Base-by-base conservation (phyloP, 2,888 invertebrate species). In the Tanytarsus gracilentus region DNA sequence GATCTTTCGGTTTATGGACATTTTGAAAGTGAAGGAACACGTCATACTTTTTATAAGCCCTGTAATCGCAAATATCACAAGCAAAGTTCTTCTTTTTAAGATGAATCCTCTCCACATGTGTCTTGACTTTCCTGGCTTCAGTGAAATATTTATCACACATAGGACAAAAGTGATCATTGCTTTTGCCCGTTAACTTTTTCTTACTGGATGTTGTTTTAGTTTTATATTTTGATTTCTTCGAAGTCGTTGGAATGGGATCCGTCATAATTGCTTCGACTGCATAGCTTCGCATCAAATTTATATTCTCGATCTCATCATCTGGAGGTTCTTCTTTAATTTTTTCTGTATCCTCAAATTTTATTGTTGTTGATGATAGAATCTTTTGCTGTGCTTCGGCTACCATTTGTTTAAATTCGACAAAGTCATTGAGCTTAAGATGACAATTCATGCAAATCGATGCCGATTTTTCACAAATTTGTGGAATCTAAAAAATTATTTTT, bases 1-100 rank as follows among this genome's bases (percentile, higher is more conserved):
- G 14, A 14, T 26, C 14, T 6, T 49, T 49, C 1, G 25, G 26
- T 9, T 26, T 49, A 7, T 49, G 49, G 4, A 25, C 14, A 16
- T 49, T 49, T 16, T n/a, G 14, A 2, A 25, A 18, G 27, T 49
- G 49, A 1, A 49, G 49, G 7, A 11, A 27, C 4, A 49, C 16
- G 9, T 49, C 49, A 27, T 49, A 49, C 26, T 49, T 49, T 27
- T 49, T 49, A 26, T 49, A 49, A 8, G 26, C 25, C 7, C 11
- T 16, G n/a, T 26, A 49, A 6, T 11, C 11, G 16, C 49, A 49
- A 8, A n/a, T n/a, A 26, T 49, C 49, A n/a, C 49, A 49, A 3
- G 25, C 11, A n/a, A 11, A 26, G 16, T 49, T 25, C 16, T 49
- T 49, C 2, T 8, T 25, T 3, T 9, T 11, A 16, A 26, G 8